These are phyloP conservation scores for Stegodyphus mimosarum DNA, from an alignment of 1,140 invertebrate species.

Conservation along the genomic window DNA sequence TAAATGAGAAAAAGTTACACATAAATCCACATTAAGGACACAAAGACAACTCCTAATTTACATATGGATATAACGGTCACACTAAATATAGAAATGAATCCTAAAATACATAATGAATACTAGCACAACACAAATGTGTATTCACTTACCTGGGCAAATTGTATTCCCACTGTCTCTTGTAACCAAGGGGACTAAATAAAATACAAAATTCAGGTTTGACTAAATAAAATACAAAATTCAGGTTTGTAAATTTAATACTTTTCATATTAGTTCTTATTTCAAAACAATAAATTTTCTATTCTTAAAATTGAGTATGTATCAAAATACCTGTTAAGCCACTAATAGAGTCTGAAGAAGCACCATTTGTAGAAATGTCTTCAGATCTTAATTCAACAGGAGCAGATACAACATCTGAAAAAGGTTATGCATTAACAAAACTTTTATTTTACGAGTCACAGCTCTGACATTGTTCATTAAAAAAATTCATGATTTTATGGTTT, in stretches of 20 bases:
- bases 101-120: neutral
- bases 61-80: too few species aligned
- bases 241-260: neutral
- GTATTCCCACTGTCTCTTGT: neutral
- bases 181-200: constrained; percentile 31
- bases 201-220: neutral
- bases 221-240: neutral
- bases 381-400: constrained; percentile 38
- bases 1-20: too few species aligned
- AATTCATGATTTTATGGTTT: too few species aligned
- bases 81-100: neutral
- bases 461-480: too few species aligned
- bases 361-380: constrained; percentile 1
- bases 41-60: too few species aligned
- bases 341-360: constrained; percentile 16
- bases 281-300: neutral
- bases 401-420: constrained; percentile 36
- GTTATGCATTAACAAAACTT: neutral
- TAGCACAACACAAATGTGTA: neutral
- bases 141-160: constrained; percentile 14
- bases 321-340: constrained; percentile 18
- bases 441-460: too few species aligned
- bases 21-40: too few species aligned
- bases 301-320: neutral
- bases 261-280: too few species aligned